Evolutionary conservation across 1,140 invertebrate genomes (phyloP).

Genomic region (Heliconius eleuchia): DNA sequence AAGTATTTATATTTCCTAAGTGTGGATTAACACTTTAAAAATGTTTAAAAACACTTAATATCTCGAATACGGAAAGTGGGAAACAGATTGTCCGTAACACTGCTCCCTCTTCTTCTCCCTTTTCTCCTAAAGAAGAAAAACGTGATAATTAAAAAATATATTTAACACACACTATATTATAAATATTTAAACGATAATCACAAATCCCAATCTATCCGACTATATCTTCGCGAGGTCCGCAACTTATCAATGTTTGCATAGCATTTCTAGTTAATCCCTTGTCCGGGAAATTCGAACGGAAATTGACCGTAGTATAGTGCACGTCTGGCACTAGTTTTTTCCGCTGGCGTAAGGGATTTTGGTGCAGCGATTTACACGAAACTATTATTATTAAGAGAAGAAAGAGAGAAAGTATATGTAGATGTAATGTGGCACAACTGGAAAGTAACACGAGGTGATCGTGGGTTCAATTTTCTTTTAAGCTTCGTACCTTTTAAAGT

Average conservation of each 20-base stretch:
- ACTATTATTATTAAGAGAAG: neutral
- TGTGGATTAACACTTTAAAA: too few relatives aligned
- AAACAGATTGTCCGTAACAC: too few relatives aligned
- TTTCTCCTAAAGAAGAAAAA: too few relatives aligned
- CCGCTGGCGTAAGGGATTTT: constrained; percentile 30
- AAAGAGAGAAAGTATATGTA: neutral
- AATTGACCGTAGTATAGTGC: constrained; percentile 40
- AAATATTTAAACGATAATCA: neutral
- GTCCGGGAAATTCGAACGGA: constrained; percentile 44
- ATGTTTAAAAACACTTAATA: too few relatives aligned
- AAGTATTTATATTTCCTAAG: too few relatives aligned
- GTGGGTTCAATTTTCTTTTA: too few relatives aligned
- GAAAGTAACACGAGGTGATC: too few relatives aligned
- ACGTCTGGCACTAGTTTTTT: constrained; percentile 34
- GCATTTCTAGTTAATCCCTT: constrained; percentile 36
- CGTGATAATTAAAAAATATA: too few relatives aligned
- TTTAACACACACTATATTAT: too few relatives aligned
- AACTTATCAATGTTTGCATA: constrained; percentile 29
- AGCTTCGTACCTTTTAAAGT: too few relatives aligned
- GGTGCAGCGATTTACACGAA: neutral
- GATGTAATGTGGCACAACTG: neutral
- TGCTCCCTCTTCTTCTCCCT: too few relatives aligned
- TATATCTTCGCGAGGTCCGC: neutral
- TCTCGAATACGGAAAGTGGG: too few relatives aligned
- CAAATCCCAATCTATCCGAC: neutral